phyloP scores from a whole-genome alignment of 2,888 invertebrate species.

The Pseudococcus longispinus region DNA sequence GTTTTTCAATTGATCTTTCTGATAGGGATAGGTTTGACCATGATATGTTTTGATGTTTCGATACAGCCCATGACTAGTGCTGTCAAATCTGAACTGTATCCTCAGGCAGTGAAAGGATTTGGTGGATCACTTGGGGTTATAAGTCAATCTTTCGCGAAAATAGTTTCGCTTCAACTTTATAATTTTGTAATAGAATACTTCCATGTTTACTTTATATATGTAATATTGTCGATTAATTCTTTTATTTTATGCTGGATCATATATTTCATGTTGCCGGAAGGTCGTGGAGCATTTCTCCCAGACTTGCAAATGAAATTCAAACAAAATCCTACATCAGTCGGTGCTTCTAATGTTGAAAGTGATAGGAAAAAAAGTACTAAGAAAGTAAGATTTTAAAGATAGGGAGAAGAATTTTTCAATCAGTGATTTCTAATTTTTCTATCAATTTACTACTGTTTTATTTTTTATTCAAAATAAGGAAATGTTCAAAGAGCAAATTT shows the following conservation, averaged over 20 bases:
- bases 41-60: neutral
- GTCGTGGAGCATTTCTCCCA: neutral
- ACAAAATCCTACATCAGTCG: neutral
- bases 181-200: neutral
- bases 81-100: conserved; percentile 21
- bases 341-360: neutral
- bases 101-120: conserved; percentile 36
- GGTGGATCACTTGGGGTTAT: neutral
- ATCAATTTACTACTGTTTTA: no score
- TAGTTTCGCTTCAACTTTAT: neutral
- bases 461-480: no score
- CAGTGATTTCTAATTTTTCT: no score
- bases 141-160: neutral
- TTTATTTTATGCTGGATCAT: neutral
- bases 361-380: neutral
- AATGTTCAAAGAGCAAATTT: no score
- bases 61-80: conserved; percentile 12
- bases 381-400: no score
- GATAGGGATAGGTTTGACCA: neutral
- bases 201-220: neutral
- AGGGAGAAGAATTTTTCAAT: no score
- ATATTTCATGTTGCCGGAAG: conserved; percentile 33
- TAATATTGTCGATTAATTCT: neutral
- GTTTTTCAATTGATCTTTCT: neutral
- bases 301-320: conserved; percentile 37